Evolutionary conservation across 2,888 invertebrate genomes (phyloP).

Genomic region (Troides aeacus): DNA sequence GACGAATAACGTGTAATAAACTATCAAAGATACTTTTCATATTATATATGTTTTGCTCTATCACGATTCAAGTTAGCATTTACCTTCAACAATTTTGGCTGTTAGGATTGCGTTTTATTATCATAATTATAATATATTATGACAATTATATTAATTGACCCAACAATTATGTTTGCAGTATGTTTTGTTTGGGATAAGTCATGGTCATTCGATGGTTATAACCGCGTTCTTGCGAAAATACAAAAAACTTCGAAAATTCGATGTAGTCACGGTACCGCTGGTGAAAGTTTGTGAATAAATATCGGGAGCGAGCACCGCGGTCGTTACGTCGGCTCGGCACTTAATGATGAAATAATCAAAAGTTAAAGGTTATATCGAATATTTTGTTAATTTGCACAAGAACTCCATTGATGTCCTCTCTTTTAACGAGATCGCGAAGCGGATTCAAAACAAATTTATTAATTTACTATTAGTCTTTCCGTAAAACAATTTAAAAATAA

Average conservation of each 20-base stretch:
- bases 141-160: no score
- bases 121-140: no score
- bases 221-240: background rate
- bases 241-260: background rate
- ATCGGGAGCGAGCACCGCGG: slow-evolving; percentile 28
- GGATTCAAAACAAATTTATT: background rate
- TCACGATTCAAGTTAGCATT: no score
- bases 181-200: background rate
- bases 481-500: no score
- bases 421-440: background rate
- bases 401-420: background rate
- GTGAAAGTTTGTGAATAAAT: slow-evolving; percentile 34
- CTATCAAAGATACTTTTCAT: no score
- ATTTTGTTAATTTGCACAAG: background rate
- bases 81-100: no score
- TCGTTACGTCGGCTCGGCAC: slow-evolving; percentile 27
- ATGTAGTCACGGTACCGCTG: slow-evolving; percentile 8
- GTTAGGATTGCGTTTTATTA: no score
- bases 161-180: background rate
- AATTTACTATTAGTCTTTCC: no score
- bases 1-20: no score
- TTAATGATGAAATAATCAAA: slow-evolving; percentile 4
- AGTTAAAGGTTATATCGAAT: background rate
- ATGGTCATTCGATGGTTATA: background rate
- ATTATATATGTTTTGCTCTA: no score